Conservation (phyloP, 2,797 vertebrate species). For the Aselliscus stoliczkanus region DNA sequence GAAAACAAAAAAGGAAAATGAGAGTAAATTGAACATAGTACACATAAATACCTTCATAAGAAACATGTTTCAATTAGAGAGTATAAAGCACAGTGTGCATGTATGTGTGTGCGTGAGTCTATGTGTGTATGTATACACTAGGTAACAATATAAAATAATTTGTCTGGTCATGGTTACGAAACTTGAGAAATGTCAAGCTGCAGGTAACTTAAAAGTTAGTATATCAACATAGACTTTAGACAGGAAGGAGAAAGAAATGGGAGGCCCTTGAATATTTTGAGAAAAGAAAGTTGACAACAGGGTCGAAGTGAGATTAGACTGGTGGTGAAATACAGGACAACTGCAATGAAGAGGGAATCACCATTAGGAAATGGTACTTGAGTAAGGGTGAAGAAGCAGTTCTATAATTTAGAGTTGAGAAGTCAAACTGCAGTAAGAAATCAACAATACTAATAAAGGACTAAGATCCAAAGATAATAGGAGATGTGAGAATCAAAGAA, state of each 20-base stretch:
- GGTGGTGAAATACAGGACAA: not conserved
- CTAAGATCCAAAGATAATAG: not conserved
- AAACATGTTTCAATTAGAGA: not conserved
- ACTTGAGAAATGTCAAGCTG: not conserved
- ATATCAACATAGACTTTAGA: not conserved
- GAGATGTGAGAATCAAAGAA: not conserved
- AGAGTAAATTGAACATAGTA: not conserved
- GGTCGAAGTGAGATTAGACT: not conserved
- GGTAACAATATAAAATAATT: not conserved
- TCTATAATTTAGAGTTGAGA: not conserved
- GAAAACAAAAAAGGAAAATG: not conserved
- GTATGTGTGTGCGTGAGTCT: not conserved
- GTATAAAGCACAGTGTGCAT: not conserved
- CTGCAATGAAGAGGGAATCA: not conserved
- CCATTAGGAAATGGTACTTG: not conserved
- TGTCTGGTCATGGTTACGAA: not conserved
- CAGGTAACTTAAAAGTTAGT: not conserved
- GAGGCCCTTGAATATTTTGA: not conserved
- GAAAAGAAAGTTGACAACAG: not conserved
- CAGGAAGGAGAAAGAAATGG: not conserved
- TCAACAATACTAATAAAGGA: not conserved
- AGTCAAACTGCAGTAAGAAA: not conserved
- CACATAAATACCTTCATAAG: not conserved
- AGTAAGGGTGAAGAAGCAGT: not conserved
- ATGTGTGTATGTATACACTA: accelerated